Base-by-base conservation (phyloP, 2,113 vertebrate species). In the Catagonus wagneri region DNA sequence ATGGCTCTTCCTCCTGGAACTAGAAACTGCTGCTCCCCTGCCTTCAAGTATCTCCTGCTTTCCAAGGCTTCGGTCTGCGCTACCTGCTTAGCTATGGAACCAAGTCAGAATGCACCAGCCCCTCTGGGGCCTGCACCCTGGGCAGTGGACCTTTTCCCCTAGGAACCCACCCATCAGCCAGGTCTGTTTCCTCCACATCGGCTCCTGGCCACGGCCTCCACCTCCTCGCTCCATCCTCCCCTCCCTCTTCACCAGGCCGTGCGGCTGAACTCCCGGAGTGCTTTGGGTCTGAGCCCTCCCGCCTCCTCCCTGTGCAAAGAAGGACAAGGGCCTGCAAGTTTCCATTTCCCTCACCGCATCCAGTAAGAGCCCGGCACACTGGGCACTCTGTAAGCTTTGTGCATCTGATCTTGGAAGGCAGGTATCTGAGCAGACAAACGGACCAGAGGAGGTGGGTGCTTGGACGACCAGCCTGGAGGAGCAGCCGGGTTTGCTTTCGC, bases 251-350 rank as follows among this genome's bases (percentile, higher is more conserved):
- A 32, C 22, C 58, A 71, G 63, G 9, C 25, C 52, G 11, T 1
- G 9, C 0, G 29, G 58, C 91, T 75, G 39, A 90, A 79, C 61
- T 90, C 54, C 76, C 81, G 93, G 52, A 63, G 60, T 36, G 52
- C 63, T 27, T 20, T 15, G 44, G 39, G 32, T 20, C 63, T 23
- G 56, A 65, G 2, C 25, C n/a, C 3, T 6, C 27, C 19, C 6
- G 8, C 19, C 19, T 6, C 4, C 65, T 75, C 50, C 50, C 34
- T 56, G 13, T 17, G 22, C 4, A 3, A 34, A 89, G n/a, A 5
- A 63, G 7, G 27, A 36, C 5, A 20, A n/a, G 2, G 72, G 11
- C 50, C 7, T 2, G 0, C 7, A 27, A 22, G 50, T 20, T 29
- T n/a, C 72, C 16, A 7, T 54, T 36, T 50, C 52, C 39, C 17